Base-by-base conservation (phyloP, 2,888 invertebrate species). In the Oligia strigilis region DNA sequence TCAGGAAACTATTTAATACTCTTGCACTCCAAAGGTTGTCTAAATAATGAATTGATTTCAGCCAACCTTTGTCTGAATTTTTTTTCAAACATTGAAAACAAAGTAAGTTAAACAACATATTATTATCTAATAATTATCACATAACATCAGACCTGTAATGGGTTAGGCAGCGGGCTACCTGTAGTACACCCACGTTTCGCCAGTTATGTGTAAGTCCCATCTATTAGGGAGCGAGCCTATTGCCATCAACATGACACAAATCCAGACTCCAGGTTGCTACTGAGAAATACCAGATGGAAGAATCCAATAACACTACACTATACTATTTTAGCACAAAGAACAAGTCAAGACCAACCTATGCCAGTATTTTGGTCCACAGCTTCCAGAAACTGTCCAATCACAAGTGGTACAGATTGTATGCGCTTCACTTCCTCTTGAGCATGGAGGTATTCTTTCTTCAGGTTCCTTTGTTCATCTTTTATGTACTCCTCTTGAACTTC, bases 401-500 rank as follows among this genome's bases (percentile, higher is more conserved):
- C 99, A 76, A 99, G 97, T 2, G 99, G 99, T 43, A 99, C 99
- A 84, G 99, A 99, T 94, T 99, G 99, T 92, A 99, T 99, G 67
- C 99, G 98, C 94, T 99, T 99, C 1, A 99, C 99, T 97, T 99
- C 99, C 93, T 99, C 99, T 93, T 99, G 99, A 1, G 99, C 99
- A 96, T 99, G 99, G 3, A 99, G 97, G 95, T 99, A 99, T 95
- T 99, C 99, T 92, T 99, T 99, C 94, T 99, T 99, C 77, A 99
- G 97, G 95, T 99, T 99, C 78, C 99, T 98, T 94, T 99, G 99
- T 96, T 99, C 99, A 97, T 99, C 99, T 96, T 99, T 99, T 77
- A 99, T 99, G 94, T 99, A 99, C 92, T 99, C 99, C 94, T 99
- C 99, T 97, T 99, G 99, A 0, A 99, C 99, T 95, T 99, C 99